Percentiles rank a stretch among this genome's conserved stretches.
Evolutionary conservation across 2,888 invertebrate species (phyloP).

Genomic region (Lochmaea crataegi): DNA sequence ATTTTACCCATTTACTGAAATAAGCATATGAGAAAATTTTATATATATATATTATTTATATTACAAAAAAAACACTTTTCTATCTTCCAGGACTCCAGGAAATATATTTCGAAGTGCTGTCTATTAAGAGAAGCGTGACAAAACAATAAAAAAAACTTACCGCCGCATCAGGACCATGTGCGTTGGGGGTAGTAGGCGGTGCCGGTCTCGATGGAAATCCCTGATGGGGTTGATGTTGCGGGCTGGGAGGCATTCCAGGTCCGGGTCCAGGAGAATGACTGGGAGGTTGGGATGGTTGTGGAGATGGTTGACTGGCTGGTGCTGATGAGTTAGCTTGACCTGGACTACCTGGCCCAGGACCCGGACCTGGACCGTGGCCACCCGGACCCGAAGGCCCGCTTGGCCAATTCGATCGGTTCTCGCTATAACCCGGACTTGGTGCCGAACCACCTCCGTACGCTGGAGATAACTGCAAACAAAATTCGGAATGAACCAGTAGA

Average conservation of each 20-base stretch:
- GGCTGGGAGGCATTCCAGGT: slow-evolving; percentile 68
- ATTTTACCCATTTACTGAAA: no score
- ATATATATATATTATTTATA: no score
- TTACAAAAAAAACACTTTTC: no score
- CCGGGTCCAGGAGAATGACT: slow-evolving; percentile 67
- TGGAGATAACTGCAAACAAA: slow-evolving; percentile 60
- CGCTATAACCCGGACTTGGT: slow-evolving; percentile 61
- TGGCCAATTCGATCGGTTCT: slow-evolving; percentile 61
- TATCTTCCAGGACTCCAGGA: no score
- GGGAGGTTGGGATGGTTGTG: slow-evolving; percentile 62
- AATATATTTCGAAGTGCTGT: no score
- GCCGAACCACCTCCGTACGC: slow-evolving; percentile 61
- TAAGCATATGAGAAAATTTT: no score
- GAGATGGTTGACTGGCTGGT: slow-evolving; percentile 63
- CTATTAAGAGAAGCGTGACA: not conserved
- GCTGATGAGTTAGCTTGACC: slow-evolving; percentile 58
- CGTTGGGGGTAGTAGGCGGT: slow-evolving; percentile 81
- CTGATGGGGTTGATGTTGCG: slow-evolving; percentile 69
- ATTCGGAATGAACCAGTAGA: not conserved
- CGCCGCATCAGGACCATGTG: slow-evolving; percentile 80
- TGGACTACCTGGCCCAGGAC: slow-evolving; percentile 48
- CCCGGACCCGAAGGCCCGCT: slow-evolving; percentile 59
- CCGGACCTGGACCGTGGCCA: slow-evolving; percentile 52
- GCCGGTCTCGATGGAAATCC: slow-evolving; percentile 78
- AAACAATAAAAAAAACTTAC: slow-evolving; percentile 68